Evolutionary conservation across 2,113 vertebrate species (phyloP).

Genomic region (Chunga burmeisteri): DNA sequence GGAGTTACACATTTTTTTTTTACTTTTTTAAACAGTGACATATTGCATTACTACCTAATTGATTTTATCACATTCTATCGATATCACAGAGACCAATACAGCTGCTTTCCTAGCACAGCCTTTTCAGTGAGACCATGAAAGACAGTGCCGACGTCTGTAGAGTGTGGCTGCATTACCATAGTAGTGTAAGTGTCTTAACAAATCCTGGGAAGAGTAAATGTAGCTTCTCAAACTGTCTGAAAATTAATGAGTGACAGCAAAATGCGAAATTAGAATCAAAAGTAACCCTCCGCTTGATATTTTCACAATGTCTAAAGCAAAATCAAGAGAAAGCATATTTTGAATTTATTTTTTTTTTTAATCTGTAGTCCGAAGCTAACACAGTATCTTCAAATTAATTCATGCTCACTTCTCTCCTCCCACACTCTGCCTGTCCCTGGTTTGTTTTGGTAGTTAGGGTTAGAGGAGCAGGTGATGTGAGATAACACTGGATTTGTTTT

Average conservation of each 20-base stretch:
- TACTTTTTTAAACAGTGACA: not conserved
- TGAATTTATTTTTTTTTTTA: not conserved
- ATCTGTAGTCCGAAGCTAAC: not conserved
- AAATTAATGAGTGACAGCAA: not conserved
- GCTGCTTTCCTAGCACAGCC: not conserved
- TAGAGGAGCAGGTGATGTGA: not conserved
- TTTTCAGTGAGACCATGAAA: not conserved
- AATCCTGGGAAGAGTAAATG: not conserved
- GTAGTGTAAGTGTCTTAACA: not conserved
- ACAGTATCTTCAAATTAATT: not conserved
- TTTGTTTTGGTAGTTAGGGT: not conserved
- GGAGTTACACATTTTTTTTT: fast-evolving
- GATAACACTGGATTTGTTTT: not conserved
- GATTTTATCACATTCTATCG: not conserved
- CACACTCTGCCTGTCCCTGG: not conserved
- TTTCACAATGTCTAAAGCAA: not conserved
- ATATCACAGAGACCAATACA: not conserved
- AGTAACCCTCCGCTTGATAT: not conserved
- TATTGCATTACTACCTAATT: not conserved
- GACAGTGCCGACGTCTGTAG: not conserved
- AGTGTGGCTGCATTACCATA: not conserved
- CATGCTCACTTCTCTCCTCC: not conserved
- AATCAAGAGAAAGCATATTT: not conserved
- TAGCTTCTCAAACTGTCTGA: not conserved
- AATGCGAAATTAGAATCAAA: not conserved